These are phyloP conservation scores for Sinhomidia bicolor DNA, from an alignment of 2,888 invertebrate species.

Conservation along the genomic window DNA sequence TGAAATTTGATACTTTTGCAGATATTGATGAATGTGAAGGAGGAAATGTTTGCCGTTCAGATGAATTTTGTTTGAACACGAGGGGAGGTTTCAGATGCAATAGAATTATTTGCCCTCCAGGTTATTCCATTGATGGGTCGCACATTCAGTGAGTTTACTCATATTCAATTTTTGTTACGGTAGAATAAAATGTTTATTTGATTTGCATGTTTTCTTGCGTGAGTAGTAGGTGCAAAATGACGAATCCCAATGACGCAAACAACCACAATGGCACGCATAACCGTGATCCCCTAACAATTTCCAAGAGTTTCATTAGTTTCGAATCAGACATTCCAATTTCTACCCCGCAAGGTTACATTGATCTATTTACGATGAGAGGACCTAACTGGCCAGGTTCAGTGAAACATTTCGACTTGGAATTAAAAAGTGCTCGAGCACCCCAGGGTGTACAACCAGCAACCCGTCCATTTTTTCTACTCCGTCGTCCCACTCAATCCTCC, in stretches of 20 bases:
- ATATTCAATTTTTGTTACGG: not conserved
- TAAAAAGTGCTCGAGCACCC: constrained; percentile 85
- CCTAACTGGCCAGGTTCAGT: constrained; percentile 87
- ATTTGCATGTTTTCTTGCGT: not conserved
- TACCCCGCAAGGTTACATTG: constrained; percentile 84
- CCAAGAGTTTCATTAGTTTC: constrained; percentile 96
- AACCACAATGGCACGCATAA: constrained; percentile 42
- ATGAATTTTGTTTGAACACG: constrained; percentile 94
- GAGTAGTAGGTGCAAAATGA: constrained; percentile 79
- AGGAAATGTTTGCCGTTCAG: constrained; percentile 83
- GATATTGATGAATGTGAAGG: constrained; percentile 89
- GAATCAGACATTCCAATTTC: constrained; percentile 91
- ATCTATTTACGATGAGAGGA: constrained; percentile 94
- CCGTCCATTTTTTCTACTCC: constrained; percentile 83
- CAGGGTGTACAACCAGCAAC: constrained; percentile 83
- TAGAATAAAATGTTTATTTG: no score
- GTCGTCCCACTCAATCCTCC: constrained; percentile 85
- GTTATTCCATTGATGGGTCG: constrained; percentile 89
- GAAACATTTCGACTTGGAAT: constrained; percentile 87
- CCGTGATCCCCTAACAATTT: constrained; percentile 91
- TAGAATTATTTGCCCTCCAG: constrained; percentile 90
- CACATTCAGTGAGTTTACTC: constrained; percentile 89
- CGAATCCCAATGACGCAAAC: constrained; percentile 54
- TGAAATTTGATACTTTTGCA: constrained; percentile 80
- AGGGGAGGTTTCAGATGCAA: constrained; percentile 95